Percentiles rank a stretch among this genome's conserved stretches.
Conservation (phyloP, 92 coral and sea anemone genomes). For the Porites evermanni region DNA sequence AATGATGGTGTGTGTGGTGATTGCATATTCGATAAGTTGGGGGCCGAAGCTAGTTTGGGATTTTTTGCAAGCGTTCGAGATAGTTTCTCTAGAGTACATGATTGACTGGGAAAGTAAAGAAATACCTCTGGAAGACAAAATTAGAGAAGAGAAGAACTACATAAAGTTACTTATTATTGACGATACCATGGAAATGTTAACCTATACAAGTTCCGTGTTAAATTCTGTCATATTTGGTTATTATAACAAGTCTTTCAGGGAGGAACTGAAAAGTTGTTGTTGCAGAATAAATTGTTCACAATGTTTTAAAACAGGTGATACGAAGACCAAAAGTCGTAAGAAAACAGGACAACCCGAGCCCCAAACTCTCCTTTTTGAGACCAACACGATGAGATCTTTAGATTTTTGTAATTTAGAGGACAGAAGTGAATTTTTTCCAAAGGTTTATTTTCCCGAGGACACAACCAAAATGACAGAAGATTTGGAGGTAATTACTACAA, state of each 20-base stretch:
- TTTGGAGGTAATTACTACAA: not conserved
- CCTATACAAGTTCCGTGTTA: slow-evolving; percentile 54
- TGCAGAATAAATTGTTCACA: slow-evolving; percentile 4
- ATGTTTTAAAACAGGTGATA: not conserved
- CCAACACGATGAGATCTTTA: not conserved
- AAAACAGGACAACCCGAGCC: not conserved
- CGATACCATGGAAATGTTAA: slow-evolving; percentile 17
- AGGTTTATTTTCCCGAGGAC: not conserved
- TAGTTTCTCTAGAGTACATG: slow-evolving; percentile 5
- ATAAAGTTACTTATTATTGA: slow-evolving; percentile 10
- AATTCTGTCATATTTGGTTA: slow-evolving; percentile 58
- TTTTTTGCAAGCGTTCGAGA: slow-evolving; percentile 35
- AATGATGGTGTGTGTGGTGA: slow-evolving; percentile 56
- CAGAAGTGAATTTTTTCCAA: not conserved
- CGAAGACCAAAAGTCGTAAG: not conserved
- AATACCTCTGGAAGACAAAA: not conserved
- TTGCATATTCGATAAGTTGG: slow-evolving; percentile 63
- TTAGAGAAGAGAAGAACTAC: not conserved
- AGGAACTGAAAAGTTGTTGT: slow-evolving; percentile 34
- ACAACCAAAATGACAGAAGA: not conserved
- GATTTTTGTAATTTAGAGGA: not conserved
- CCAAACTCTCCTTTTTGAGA: too few species aligned
- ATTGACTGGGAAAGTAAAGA: slow-evolving; percentile 22
- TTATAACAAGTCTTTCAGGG: slow-evolving; percentile 52
- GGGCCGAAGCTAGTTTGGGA: slow-evolving; percentile 54